A percentile compares a stretch with the other conserved stretches of the same genome.
Evolutionary conservation across 2,888 invertebrate species (phyloP).

Genomic region (Stenolophus ochropezus): DNA sequence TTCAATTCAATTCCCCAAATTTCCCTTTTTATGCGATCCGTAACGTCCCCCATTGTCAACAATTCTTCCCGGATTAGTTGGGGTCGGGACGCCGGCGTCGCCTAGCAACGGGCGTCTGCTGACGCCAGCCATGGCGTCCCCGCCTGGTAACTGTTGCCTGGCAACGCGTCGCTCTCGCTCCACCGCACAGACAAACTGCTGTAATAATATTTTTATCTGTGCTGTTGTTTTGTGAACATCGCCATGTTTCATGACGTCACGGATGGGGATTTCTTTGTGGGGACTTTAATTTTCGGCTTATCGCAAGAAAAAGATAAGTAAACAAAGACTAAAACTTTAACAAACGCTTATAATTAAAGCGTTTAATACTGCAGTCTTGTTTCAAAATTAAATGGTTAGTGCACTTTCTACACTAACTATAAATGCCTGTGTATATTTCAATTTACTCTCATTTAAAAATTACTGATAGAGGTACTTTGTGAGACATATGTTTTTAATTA

Average conservation of each 20-base stretch:
- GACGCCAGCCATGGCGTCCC: slow-evolving; percentile 43
- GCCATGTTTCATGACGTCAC: slow-evolving; percentile 16
- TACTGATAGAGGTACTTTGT: too few relatives aligned
- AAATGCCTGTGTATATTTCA: too few relatives aligned
- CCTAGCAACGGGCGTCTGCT: slow-evolving; percentile 32
- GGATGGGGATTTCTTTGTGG: neutral
- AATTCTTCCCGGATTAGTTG: neutral
- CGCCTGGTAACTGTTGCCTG: slow-evolving; percentile 66
- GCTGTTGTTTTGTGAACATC: slow-evolving; percentile 24
- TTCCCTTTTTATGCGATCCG: neutral
- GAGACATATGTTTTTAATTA: too few relatives aligned
- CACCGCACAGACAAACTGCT: neutral
- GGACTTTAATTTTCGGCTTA: neutral
- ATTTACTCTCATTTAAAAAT: too few relatives aligned
- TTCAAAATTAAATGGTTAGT: too few relatives aligned
- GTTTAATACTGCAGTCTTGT: too few relatives aligned
- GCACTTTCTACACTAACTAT: too few relatives aligned
- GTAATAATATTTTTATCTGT: slow-evolving; percentile 29
- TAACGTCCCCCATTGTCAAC: neutral
- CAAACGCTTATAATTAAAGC: too few relatives aligned
- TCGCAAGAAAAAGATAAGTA: neutral
- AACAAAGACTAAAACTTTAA: too few relatives aligned
- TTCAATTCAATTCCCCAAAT: neutral
- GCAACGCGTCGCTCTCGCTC: slow-evolving; percentile 62
- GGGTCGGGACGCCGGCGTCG: slow-evolving; percentile 9